phyloP scores from a whole-genome alignment of 64 coral and sea anemone genomes.

The Catalaphyllia jardinei region DNA sequence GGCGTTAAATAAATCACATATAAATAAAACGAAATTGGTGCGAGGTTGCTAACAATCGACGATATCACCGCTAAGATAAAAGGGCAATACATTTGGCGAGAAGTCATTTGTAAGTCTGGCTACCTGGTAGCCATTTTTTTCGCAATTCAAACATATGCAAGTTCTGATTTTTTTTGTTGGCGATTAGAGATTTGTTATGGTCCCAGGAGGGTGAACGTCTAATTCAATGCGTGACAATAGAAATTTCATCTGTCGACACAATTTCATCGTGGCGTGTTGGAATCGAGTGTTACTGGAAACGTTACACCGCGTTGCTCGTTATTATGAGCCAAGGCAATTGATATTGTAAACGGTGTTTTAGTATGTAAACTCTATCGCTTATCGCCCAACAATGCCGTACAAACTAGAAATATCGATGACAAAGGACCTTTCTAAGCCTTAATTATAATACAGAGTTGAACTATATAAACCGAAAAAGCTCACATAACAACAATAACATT shows the following conservation, averaged over 20 bases:
- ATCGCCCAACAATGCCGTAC: background rate
- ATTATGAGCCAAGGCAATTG: background rate
- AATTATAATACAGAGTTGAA: background rate
- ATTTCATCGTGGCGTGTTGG: background rate
- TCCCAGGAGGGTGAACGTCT: background rate
- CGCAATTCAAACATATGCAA: background rate
- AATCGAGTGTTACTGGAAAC: background rate
- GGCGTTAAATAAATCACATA: background rate
- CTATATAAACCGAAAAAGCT: background rate
- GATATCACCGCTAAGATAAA: background rate
- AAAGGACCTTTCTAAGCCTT: background rate
- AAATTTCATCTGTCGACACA: background rate
- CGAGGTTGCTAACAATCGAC: background rate
- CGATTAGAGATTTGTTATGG: background rate
- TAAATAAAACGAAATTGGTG: background rate
- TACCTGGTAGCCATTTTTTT: background rate
- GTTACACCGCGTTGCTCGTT: background rate
- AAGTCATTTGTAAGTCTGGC: background rate
- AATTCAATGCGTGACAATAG: constrained; percentile 1
- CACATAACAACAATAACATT: background rate
- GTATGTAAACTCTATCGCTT: background rate
- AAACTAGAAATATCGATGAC: background rate
- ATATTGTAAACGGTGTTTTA: background rate
- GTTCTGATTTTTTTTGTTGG: background rate
- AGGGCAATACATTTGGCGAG: background rate